A percentile compares a stretch with the other conserved stretches of the same genome.
Conservation (phyloP, 2,888 invertebrate species). For the Agrochola lota region DNA sequence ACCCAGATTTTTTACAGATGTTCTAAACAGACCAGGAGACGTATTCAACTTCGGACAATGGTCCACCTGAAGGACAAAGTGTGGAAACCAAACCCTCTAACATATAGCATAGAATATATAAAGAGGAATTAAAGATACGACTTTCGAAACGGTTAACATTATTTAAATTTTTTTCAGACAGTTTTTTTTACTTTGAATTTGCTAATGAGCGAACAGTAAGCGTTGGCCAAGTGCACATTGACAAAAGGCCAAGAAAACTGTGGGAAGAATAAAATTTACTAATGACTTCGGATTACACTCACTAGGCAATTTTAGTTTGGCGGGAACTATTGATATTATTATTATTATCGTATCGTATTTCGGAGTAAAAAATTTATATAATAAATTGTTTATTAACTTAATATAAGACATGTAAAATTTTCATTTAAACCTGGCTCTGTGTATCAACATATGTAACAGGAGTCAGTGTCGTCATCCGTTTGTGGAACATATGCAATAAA, state of each 20-base stretch:
- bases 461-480: not conserved
- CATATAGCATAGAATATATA: not conserved
- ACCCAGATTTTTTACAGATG: too few species aligned
- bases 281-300: not conserved
- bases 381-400: not conserved
- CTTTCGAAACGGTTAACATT: not conserved
- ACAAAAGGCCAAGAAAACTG: slow-evolving; percentile 21
- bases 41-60: too few species aligned
- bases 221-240: slow-evolving; percentile 14
- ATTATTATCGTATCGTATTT: not conserved
- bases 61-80: too few species aligned
- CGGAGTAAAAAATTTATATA: not conserved
- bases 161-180: not conserved
- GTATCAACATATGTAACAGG: not conserved
- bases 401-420: not conserved
- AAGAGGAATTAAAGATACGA: not conserved
- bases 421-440: not conserved
- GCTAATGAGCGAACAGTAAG: slow-evolving; percentile 3
- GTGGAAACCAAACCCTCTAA: too few species aligned
- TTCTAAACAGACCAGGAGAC: too few species aligned
- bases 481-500: not conserved
- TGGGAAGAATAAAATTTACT: not conserved
- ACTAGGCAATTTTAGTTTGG: too few species aligned
- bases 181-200: not conserved
- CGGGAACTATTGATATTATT: too few species aligned